These are phyloP conservation scores for Pelmatolapia mariae DNA, from an alignment of 2,113 vertebrate genomes.

Conservation along the genomic window DNA sequence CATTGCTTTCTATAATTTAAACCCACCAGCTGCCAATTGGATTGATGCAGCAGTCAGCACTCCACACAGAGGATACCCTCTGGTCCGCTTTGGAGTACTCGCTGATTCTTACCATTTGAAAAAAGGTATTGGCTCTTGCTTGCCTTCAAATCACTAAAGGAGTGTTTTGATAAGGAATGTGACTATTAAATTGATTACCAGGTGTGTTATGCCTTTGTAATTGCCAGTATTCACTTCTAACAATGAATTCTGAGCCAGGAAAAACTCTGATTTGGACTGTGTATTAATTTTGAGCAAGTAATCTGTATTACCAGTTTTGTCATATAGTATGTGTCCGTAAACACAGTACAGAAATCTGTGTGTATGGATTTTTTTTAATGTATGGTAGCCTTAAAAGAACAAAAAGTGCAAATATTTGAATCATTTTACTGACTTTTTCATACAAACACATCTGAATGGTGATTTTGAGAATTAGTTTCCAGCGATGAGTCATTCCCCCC, in stretches of 20 bases:
- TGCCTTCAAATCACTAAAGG: neutral
- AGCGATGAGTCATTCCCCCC: conserved; percentile 11
- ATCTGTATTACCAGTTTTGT: neutral
- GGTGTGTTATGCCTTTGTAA: neutral
- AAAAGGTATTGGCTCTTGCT: conserved; percentile 7
- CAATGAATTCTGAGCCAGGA: neutral
- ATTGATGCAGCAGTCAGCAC: conserved; percentile 28
- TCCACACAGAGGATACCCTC: conserved; percentile 23
- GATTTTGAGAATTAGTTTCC: conserved; percentile 1
- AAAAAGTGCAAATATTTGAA: neutral
- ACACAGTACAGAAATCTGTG: neutral
- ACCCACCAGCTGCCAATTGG: conserved; percentile 44
- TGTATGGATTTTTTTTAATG: neutral
- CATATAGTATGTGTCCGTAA: neutral
- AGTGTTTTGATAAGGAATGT: neutral
- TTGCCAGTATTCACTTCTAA: neutral
- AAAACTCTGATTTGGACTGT: neutral
- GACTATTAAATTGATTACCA: neutral
- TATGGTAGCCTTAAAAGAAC: neutral
- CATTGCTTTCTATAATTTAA: conserved; percentile 25
- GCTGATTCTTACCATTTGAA: conserved; percentile 38
- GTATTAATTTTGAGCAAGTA: neutral
- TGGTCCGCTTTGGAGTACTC: conserved; percentile 11
- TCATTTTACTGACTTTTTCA: neutral
- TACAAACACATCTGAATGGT: neutral